Conservation (phyloP, 2,113 vertebrate genomes). For the Dromiciops gliroides region DNA sequence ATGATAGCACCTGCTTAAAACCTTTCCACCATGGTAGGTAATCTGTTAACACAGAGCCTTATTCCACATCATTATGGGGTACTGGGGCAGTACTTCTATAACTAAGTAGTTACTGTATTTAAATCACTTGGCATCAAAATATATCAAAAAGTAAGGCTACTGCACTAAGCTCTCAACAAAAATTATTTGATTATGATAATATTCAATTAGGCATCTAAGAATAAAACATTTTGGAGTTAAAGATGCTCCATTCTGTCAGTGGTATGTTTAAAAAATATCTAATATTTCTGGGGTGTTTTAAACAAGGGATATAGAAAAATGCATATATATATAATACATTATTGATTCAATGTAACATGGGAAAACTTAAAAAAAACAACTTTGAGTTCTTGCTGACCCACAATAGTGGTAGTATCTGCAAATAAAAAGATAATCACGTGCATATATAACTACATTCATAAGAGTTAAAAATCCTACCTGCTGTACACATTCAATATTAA, state of each 20-base stretch:
- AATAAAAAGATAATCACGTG: not conserved
- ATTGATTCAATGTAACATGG: not conserved
- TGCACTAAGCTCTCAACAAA: not conserved
- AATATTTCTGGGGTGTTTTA: not conserved
- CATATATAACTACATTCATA: not conserved
- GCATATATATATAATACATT: not conserved
- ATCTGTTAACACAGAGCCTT: not conserved
- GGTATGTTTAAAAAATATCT: not conserved
- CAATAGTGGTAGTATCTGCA: not conserved
- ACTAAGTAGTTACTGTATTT: not conserved
- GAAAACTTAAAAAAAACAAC: not conserved
- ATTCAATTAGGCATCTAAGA: not conserved
- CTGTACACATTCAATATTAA: slow-evolving; percentile 90
- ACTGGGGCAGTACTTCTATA: not conserved
- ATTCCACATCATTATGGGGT: not conserved
- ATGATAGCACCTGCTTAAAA: no score
- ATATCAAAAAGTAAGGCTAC: not conserved
- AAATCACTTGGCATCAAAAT: not conserved
- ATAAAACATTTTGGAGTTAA: not conserved
- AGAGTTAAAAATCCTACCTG: slow-evolving; percentile 82
- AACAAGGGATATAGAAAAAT: slow-evolving; percentile 21
- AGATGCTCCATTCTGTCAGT: slow-evolving; percentile 24
- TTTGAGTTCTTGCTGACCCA: not conserved
- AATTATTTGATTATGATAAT: not conserved
- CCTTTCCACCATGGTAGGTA: not conserved